Evolutionary conservation across 2,113 vertebrate genomes (phyloP).

Genomic region (Piprites chloris): DNA sequence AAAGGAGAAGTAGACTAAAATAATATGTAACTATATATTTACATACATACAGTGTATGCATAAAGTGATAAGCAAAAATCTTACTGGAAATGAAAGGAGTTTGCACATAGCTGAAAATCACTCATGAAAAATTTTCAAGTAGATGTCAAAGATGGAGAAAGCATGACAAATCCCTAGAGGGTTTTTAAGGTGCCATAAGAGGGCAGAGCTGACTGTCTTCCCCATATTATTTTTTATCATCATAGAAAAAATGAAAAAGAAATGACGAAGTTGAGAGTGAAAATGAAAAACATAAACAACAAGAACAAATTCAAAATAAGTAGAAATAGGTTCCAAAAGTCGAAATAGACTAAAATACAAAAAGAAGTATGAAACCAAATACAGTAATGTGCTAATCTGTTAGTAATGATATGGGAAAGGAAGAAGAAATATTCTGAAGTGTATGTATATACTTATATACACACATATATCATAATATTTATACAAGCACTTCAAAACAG

Average conservation of each 20-base stretch:
- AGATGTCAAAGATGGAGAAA: neutral
- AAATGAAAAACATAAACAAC: neutral
- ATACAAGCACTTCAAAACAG: neutral
- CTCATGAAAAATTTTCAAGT: neutral
- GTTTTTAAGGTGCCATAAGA: neutral
- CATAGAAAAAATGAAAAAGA: neutral
- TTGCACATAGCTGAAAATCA: neutral
- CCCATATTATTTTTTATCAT: neutral
- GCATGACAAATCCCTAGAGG: neutral
- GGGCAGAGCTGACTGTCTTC: neutral
- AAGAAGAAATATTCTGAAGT: neutral
- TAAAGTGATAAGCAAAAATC: neutral
- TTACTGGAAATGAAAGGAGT: neutral
- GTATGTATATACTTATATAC: neutral
- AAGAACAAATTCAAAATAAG: neutral
- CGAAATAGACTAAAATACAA: neutral
- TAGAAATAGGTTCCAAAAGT: neutral
- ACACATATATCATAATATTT: neutral
- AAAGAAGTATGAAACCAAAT: neutral
- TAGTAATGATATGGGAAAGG: neutral
- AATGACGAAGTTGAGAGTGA: neutral
- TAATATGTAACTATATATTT: neutral
- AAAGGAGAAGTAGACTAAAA: neutral
- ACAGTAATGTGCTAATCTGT: neutral
- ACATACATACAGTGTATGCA: fast-evolving